Evolutionary conservation across 2,797 vertebrate species (phyloP).

Genomic region (Distichodus sexfasciatus): DNA sequence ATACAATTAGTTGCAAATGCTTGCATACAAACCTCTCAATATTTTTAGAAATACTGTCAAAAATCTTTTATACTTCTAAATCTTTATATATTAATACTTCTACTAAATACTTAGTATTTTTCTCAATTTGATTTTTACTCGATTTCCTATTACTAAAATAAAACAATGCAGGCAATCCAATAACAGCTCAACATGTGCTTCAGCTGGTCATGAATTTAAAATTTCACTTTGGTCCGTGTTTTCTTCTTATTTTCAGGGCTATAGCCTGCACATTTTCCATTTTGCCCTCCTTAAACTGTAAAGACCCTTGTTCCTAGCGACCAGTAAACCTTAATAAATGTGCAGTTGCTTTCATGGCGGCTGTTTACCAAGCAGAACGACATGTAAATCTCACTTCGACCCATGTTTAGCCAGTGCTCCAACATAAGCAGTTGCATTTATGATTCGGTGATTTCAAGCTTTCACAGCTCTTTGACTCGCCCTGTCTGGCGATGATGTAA

Average conservation of each 20-base stretch:
- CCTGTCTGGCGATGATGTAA: slow-evolving; percentile 52
- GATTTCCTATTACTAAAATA: too few species aligned
- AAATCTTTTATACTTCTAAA: too few species aligned
- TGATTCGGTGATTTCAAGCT: slow-evolving; percentile 52
- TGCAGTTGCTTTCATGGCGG: slow-evolving; percentile 30
- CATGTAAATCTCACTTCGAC: slow-evolving; percentile 46
- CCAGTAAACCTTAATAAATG: slow-evolving; percentile 57
- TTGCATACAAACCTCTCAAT: too few species aligned
- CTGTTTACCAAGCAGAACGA: slow-evolving; percentile 54
- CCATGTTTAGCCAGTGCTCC: slow-evolving; percentile 50
- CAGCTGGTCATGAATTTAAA: too few species aligned
- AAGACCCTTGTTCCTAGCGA: slow-evolving; percentile 42
- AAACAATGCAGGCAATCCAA: too few species aligned
- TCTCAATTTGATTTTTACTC: too few species aligned
- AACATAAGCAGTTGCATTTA: slow-evolving; percentile 58
- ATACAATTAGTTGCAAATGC: too few species aligned
- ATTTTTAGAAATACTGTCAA: too few species aligned
- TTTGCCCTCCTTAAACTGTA: not conserved
- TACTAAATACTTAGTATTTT: too few species aligned
- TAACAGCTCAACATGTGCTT: too few species aligned
- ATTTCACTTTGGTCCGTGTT: not conserved
- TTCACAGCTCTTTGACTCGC: slow-evolving; percentile 41
- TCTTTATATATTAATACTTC: too few species aligned
- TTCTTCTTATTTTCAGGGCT: not conserved
- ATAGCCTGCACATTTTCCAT: slow-evolving; percentile 1